Conservation (phyloP, 1,140 invertebrate genomes). For the Tribolium castaneum region DNA sequence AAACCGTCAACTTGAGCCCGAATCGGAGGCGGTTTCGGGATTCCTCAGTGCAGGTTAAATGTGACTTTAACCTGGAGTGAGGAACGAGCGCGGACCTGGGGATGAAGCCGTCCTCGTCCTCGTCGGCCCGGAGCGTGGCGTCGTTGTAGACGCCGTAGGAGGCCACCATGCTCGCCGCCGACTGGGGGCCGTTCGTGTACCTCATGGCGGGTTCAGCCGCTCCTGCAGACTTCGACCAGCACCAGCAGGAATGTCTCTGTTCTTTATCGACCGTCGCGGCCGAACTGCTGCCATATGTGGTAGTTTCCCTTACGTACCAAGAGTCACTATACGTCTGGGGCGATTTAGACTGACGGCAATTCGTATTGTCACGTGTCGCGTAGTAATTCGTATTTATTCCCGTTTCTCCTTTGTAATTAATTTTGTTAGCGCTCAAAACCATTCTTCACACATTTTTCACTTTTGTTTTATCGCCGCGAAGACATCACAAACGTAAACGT, state of each 20-base stretch:
- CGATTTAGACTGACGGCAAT: constrained; percentile 21
- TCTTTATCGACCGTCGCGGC: constrained; percentile 25
- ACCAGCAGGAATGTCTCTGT: constrained; percentile 39
- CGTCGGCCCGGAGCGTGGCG: constrained; percentile 58
- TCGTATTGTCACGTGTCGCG: constrained; percentile 33
- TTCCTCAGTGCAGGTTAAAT: too few species aligned
- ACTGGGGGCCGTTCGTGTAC: constrained; percentile 52
- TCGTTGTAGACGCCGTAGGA: constrained; percentile 69
- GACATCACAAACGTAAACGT: constrained; percentile 18
- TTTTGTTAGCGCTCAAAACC: constrained; percentile 40
- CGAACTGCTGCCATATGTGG: constrained; percentile 34
- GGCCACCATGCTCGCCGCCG: constrained; percentile 55
- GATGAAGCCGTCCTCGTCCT: constrained; percentile 67
- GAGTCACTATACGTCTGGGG: constrained; percentile 50
- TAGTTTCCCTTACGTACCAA: constrained; percentile 51
- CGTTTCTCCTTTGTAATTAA: constrained; percentile 40
- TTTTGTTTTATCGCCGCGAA: constrained; percentile 10
- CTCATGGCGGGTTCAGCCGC: constrained; percentile 44
- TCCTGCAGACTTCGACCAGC: constrained; percentile 40
- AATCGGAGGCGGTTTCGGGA: constrained; percentile 42
- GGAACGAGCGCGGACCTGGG: constrained; percentile 63
- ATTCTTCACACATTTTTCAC: constrained; percentile 34
- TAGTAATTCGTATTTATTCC: constrained; percentile 38
- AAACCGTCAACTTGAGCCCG: constrained; percentile 44
- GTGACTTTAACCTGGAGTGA: constrained; percentile 61